Base-by-base conservation (phyloP, 2,888 invertebrate species). In the Trachelus stipa region DNA sequence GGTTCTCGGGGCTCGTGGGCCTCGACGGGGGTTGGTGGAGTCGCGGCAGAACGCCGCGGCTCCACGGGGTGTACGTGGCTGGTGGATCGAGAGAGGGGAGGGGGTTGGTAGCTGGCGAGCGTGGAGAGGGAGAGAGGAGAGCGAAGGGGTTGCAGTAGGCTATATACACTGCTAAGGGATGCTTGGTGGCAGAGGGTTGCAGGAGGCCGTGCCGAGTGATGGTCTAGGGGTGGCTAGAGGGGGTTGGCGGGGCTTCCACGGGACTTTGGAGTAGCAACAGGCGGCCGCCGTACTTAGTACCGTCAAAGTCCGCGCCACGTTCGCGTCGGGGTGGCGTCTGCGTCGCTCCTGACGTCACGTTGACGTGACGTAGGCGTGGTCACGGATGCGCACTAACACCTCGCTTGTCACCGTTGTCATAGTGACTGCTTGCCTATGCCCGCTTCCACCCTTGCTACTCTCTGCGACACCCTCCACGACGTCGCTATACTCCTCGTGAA, bases 351-450 rank as follows among this genome's bases (percentile, higher is more conserved):
- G 90, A 90, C 90, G 90, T 90, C 90, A 90, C 87, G 79, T 82
- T 77, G 80, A 87, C 86, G 90, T 91, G 91, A 90, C 91, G 91
- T 90, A 91, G 91, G 91, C 91, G 91, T 91, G 91, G 91, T 90
- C 90, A 90, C 89, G 90, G 90, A 90, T 91, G 91, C 91, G 91
- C 90, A 90, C 90, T 88, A 90, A 89, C 91, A 91, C 91, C 91
- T 91, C 87, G 88, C 85, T 85, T 89, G 89, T 89, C 89, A 89
- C 89, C 88, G 91, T 90, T 88, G 90, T 88, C 90, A 90, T 89
- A 88, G 89, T 88, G 89, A 90, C 89, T 88, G 90, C 85, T 89
- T 88, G 85, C 85, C 87, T 87, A 87, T 88, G 85, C 89, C 87
- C 87, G 87, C 88, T 87, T 85, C 84, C 30, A 88, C 87, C 88